Evolutionary conservation across 2,113 vertebrate genomes (phyloP), one percentile per base, ranked within the genome.

Genomic region (Clarias macrocephalus): DNA sequence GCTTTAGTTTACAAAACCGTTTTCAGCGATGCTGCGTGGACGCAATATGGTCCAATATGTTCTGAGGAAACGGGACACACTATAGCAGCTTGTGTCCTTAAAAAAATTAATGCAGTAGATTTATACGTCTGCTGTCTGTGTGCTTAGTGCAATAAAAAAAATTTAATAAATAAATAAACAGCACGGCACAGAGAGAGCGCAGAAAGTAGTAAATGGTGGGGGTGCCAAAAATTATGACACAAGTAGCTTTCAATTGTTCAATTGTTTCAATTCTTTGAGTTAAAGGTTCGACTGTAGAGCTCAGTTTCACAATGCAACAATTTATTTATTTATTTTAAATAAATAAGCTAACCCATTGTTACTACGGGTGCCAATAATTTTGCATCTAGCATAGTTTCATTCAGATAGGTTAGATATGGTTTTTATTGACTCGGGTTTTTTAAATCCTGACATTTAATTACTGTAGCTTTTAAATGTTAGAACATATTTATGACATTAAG

Each of bases 301-400:
- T 23, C 12, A 13, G 33, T 21, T 72, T 30, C 9, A 37, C 15
- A 33, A 30, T 70, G 65, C 65, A 33, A 7, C 25, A 2, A 1
- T 8, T 42, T 21, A 21, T 21, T 7, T 1, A 63, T 25, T 25
- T 65, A 2, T 19, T 62, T 62, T 62, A 28, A n/a, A 66, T n/a
- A 66, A 12, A 28, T 9, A 23, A 6, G 12, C 5, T 12, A 75
- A 48, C 18, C 68, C 16, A 42, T 19, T 16, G 42, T 76, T 77
- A 28, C 6, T 57, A 19, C 16, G n/a, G 76, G 76, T 79, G 76
- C 76, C 52, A 79, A 57, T 79, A 79, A 18, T 79, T 79, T 30
- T 57, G 52, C n/a, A 10, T 2, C 48, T 75, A 10, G 70, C 3
- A 2, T 75, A 54, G 52, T 19, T 48, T 25, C 12, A 25, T 75